Evolutionary conservation across 2,888 invertebrate genomes (phyloP).

Genomic region (Sabatieria punctata): DNA sequence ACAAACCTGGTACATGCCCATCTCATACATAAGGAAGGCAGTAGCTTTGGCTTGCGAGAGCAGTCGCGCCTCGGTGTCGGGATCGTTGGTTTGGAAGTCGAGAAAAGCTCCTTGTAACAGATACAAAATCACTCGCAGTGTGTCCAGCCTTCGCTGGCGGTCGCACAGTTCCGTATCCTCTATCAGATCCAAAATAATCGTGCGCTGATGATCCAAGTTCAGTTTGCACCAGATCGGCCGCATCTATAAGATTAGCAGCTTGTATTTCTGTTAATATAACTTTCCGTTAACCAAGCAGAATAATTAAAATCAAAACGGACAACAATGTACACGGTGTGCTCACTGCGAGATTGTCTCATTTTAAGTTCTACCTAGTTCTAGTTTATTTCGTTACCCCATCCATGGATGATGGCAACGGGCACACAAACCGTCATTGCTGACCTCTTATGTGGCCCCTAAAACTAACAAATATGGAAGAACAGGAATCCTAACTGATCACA

Average conservation of each 20-base stretch:
- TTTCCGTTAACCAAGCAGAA: no score
- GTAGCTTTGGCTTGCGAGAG: slow-evolving; percentile 7
- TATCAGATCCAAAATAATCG: slow-evolving; percentile 63
- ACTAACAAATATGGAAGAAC: no score
- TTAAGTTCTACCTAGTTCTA: slow-evolving; percentile 7
- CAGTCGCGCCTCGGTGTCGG: no score
- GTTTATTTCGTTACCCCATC: no score
- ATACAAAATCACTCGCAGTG: slow-evolving; percentile 80
- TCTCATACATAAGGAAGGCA: slow-evolving; percentile 12
- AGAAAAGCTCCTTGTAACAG: slow-evolving; percentile 49
- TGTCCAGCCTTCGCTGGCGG: slow-evolving; percentile 62
- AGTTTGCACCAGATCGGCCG: slow-evolving; percentile 28
- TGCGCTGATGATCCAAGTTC: slow-evolving; percentile 19
- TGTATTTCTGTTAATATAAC: no score
- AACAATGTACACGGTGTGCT: slow-evolving; percentile 1
- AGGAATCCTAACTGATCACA: no score
- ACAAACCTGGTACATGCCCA: slow-evolving; percentile 16
- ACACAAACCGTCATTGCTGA: no score
- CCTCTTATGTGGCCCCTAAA: no score
- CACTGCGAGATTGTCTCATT: slow-evolving; percentile 12
- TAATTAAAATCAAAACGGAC: no score
- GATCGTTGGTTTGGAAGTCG: slow-evolving; percentile 18
- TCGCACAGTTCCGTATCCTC: slow-evolving; percentile 52
- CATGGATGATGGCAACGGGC: no score
- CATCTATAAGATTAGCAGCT: slow-evolving; percentile 9